A percentile compares a stretch with the other conserved stretches of the same genome.
These are phyloP conservation scores for Mugil cephalus DNA, from an alignment of 2,113 vertebrate genomes.

Conservation along the genomic window DNA sequence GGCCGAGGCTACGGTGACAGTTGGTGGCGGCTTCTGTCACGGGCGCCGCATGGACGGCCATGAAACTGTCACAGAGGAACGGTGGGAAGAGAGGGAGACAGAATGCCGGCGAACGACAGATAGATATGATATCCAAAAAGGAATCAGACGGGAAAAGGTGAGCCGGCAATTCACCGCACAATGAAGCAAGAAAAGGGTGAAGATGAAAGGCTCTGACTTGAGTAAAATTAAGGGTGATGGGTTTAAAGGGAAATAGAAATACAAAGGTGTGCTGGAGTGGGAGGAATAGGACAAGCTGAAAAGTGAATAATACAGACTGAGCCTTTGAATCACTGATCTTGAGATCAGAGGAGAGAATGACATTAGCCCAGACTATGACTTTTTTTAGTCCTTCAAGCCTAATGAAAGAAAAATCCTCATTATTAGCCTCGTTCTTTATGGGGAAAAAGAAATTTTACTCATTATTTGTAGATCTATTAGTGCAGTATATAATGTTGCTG, in stretches of 20 bases:
- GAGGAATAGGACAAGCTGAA: slow-evolving; percentile 57
- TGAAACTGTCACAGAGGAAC: slow-evolving; percentile 33
- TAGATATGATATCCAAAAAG: slow-evolving; percentile 46
- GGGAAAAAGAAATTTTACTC: background rate
- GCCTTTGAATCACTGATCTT: slow-evolving; percentile 63
- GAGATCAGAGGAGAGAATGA: slow-evolving; percentile 59
- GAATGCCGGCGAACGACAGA: slow-evolving; percentile 30
- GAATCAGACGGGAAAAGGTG: slow-evolving; percentile 56
- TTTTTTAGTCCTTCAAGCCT: slow-evolving; percentile 16
- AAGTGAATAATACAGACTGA: slow-evolving; percentile 65
- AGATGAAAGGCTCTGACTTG: slow-evolving; percentile 66
- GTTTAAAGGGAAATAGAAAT: slow-evolving; percentile 58
- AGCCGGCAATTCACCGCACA: slow-evolving; percentile 61
- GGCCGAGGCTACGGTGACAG: slow-evolving; percentile 44
- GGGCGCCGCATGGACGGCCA: slow-evolving; percentile 18
- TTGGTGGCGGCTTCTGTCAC: slow-evolving; percentile 68
- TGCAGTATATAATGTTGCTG: too few species aligned
- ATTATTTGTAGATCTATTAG: too few species aligned
- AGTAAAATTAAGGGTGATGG: slow-evolving; percentile 66
- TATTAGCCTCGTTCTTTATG: slow-evolving; percentile 10
- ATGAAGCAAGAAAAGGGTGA: slow-evolving; percentile 48
- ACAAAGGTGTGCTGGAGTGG: slow-evolving; percentile 55
- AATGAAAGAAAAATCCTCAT: slow-evolving; percentile 9
- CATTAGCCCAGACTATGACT: slow-evolving; percentile 27
- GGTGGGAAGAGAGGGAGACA: background rate